phyloP scores from a whole-genome alignment of 2,113 vertebrate species.

The Arvicanthis niloticus region DNA sequence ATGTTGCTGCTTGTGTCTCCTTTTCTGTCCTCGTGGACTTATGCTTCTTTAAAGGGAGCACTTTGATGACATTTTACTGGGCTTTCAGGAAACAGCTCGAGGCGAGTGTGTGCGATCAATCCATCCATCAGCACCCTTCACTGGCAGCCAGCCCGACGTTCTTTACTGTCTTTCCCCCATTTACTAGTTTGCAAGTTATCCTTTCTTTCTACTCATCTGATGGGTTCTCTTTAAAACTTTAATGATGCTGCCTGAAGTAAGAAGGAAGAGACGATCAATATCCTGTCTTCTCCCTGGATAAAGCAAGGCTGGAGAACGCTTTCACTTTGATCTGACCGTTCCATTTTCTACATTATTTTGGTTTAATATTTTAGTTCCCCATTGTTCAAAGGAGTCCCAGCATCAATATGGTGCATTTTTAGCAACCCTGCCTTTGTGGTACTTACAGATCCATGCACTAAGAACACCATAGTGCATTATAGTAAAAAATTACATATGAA shows the following conservation, averaged over 20 bases:
- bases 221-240: constrained; percentile 63
- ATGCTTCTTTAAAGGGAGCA: not conserved
- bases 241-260: constrained; percentile 42
- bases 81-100: constrained; percentile 47
- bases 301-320: constrained; percentile 33
- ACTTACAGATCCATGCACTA: not conserved
- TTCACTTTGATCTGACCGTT: constrained; percentile 54
- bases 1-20: constrained; percentile 3
- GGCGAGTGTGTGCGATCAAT: constrained; percentile 15
- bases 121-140: not conserved
- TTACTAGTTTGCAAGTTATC: constrained; percentile 33
- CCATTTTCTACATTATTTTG: not conserved
- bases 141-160: not conserved
- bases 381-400: not conserved
- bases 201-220: constrained; percentile 55
- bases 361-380: constrained; percentile 40
- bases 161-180: constrained; percentile 1
- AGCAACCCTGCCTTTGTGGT: not conserved
- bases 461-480: not conserved
- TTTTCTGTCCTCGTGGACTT: constrained; percentile 7
- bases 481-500: not conserved
- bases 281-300: constrained; percentile 33
- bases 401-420: not conserved
- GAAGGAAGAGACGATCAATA: constrained; percentile 66
- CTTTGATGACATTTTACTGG: constrained; percentile 35